These are phyloP conservation scores for Drosophila sproati DNA, from an alignment of 1,140 invertebrate genomes.

Conservation along the genomic window DNA sequence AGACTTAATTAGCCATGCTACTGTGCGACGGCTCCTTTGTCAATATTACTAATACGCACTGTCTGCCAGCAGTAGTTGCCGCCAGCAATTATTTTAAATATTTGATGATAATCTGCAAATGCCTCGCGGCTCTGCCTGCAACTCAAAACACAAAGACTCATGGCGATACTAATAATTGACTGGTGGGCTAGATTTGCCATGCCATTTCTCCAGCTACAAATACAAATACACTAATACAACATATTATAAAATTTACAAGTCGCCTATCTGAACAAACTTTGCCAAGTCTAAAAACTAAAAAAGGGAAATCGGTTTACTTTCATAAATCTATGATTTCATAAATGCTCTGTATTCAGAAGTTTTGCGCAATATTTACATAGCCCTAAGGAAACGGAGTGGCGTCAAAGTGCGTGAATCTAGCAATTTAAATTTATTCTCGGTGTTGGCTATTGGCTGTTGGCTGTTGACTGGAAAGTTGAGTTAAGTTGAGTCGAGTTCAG, in stretches of 20 bases:
- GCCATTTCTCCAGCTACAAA: no score
- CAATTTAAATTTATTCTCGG: constrained; percentile 13
- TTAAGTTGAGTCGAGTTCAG: constrained; percentile 20
- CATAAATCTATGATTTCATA: neutral
- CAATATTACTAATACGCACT: constrained; percentile 46
- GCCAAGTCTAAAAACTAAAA: neutral
- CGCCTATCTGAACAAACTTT: no score
- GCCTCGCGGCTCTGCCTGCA: neutral
- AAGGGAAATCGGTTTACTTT: neutral
- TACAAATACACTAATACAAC: no score
- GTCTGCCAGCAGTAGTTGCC: constrained; percentile 20
- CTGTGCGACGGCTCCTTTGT: constrained; percentile 23
- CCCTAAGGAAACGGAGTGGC: neutral
- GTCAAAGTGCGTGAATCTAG: neutral
- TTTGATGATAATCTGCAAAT: constrained; percentile 6
- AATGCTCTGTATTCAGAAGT: neutral
- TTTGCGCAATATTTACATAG: neutral
- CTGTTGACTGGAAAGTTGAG: constrained; percentile 30
- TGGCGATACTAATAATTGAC: neutral
- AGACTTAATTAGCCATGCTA: constrained; percentile 40
- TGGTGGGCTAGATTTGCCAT: no score
- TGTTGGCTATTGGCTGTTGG: neutral
- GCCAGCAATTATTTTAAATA: constrained; percentile 35
- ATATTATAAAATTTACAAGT: no score
- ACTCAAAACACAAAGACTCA: neutral